phyloP scores from a whole-genome alignment of 2,797 vertebrate genomes.

The Brotula barbata region DNA sequence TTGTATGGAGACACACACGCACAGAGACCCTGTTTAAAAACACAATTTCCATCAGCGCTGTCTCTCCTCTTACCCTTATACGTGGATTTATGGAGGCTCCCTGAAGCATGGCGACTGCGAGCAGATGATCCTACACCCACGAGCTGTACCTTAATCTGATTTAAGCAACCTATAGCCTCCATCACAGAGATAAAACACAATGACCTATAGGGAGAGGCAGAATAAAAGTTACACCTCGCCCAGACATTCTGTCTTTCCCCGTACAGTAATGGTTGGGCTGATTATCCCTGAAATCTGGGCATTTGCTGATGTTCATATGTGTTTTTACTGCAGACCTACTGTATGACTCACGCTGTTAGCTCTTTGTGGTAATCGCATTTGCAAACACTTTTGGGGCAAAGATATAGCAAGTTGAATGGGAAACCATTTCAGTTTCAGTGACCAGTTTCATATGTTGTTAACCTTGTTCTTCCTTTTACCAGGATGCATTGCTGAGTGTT shows the following conservation, averaged over 20 bases:
- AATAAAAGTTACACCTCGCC: conserved; percentile 41
- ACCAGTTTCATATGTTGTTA: conserved; percentile 7
- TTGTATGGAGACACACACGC: conserved; percentile 21
- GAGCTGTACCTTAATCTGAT: conserved; percentile 66
- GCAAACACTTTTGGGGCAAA: too few relatives aligned
- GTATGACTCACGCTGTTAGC: too few relatives aligned
- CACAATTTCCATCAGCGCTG: conserved; percentile 49
- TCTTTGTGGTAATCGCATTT: too few relatives aligned
- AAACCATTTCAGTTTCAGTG: too few relatives aligned
- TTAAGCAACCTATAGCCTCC: conserved; percentile 57
- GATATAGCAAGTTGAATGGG: too few relatives aligned
- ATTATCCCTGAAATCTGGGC: conserved; percentile 46
- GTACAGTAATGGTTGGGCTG: conserved; percentile 44
- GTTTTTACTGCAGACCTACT: too few relatives aligned
- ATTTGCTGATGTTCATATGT: conserved; percentile 3
- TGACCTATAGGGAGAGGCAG: conserved; percentile 48
- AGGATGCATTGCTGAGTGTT: neutral
- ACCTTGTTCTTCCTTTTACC: neutral
- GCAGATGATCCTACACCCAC: conserved; percentile 40
- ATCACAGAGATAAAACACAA: conserved; percentile 60
- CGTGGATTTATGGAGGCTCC: conserved; percentile 50
- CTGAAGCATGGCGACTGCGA: conserved; percentile 49
- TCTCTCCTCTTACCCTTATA: neutral
- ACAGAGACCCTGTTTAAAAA: conserved; percentile 14
- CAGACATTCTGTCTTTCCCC: conserved; percentile 48